Conservation (phyloP, 1,140 invertebrate species). For the Pogonognathellus flavescens region DNA sequence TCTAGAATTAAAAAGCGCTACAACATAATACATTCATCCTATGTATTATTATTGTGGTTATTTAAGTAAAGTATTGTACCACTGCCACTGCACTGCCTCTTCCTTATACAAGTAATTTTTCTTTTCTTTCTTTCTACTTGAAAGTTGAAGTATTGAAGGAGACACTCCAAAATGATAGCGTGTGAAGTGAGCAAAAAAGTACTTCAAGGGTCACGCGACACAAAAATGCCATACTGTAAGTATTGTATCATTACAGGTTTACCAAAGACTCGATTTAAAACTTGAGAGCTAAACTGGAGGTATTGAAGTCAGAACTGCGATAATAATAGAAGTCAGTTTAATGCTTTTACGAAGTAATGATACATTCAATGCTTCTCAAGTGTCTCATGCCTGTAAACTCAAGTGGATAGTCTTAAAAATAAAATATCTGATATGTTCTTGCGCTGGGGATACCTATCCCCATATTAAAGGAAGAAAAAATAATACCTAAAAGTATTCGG, state of each 20-base stretch:
- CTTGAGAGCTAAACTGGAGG: constrained; percentile 2
- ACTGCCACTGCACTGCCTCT: not conserved
- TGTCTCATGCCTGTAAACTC: too few species aligned
- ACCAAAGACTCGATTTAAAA: not conserved
- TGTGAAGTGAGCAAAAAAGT: constrained; percentile 15
- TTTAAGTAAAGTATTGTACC: not conserved
- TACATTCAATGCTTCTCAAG: too few species aligned
- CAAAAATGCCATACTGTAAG: not conserved
- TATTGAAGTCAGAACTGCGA: not conserved
- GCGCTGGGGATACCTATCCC: too few species aligned
- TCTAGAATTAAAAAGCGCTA: too few species aligned
- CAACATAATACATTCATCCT: too few species aligned
- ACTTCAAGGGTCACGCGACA: constrained; percentile 24
- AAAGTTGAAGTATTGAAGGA: not conserved
- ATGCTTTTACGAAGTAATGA: too few species aligned
- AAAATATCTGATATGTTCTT: too few species aligned
- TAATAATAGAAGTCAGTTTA: not conserved
- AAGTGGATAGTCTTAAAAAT: too few species aligned
- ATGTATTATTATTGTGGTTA: not conserved
- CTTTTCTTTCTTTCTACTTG: not conserved
- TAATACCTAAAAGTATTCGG: not conserved
- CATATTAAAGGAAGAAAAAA: not conserved
- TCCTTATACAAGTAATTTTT: not conserved
- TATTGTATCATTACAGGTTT: not conserved
- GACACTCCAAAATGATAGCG: not conserved